Evolutionary conservation across 2,888 invertebrate species (phyloP), one percentile per base, ranked within the genome.

Genomic region (Acanthopleura granulata): DNA sequence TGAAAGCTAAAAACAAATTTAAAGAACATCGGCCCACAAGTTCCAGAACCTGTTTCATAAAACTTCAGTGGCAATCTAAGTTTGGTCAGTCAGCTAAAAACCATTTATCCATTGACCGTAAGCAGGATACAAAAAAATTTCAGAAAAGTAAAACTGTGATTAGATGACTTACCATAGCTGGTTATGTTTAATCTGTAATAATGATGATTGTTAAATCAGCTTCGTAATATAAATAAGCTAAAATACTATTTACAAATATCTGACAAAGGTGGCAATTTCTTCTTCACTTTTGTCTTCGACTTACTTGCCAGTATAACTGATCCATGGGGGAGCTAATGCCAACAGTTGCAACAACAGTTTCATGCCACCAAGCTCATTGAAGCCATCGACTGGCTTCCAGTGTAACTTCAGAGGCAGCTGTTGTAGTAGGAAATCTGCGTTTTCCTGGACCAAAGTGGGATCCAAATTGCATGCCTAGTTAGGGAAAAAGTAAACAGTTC

Each of bases 271-370:
- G n/a, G n/a, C n/a, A n/a, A n/a, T n/a, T n/a, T n/a, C n/a, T n/a
- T n/a, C n/a, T n/a, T n/a, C n/a, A n/a, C 18, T 51, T 51, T 51
- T n/a, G n/a, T n/a, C n/a, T 18, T 57, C 22, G 66, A 66, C 87
- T 82, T 82, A 91, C 91, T 90, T 93, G 83, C 96, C 96, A 82
- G 94, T 94, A 88, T 95, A 96, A 91, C 81, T 82, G 62, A 95
- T 96, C 97, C 97, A 97, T 85, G 97, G 96, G 88, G 95, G 95
- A 0, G 96, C 95, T 81, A 95, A 94, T 0, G 95, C 96, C 27
- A 98, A 95, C 6, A 98, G 95, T 89, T 95, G 95, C 78, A 97
- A 91, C 40, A 98, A 92, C 73, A 97, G 92, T 0, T 85, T 84
- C 1, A 92, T 93, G 0, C 96, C 97, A 4, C 97, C 96, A 50